Evolutionary conservation across 2,113 vertebrate species (phyloP).

Genomic region (Esox niger): DNA sequence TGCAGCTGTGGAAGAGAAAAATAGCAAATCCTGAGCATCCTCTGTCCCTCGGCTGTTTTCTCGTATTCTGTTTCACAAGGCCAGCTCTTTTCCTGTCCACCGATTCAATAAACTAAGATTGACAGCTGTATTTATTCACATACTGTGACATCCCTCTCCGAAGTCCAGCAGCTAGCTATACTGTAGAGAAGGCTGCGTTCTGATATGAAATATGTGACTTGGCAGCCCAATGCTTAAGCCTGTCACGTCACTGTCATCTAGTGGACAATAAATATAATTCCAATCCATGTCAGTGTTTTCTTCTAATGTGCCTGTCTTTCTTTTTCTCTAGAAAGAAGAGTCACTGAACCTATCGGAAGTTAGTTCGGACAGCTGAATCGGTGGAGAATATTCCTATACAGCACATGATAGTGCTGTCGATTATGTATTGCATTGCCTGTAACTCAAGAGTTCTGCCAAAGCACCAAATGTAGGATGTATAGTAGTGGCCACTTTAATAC

Average conservation of each 20-base stretch:
- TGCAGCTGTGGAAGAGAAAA: neutral
- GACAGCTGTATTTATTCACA: constrained; percentile 1
- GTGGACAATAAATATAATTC: neutral
- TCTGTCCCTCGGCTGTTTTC: neutral
- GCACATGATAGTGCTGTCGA: neutral
- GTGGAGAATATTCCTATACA: neutral
- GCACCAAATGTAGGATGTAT: neutral
- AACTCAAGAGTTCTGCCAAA: neutral
- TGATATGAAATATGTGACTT: too few relatives aligned
- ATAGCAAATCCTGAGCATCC: neutral
- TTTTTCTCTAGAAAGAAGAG: constrained; percentile 67
- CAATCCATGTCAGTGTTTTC: neutral
- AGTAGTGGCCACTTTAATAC: neutral
- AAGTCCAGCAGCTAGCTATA: too few relatives aligned
- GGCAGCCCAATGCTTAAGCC: neutral
- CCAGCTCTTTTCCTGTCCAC: constrained; percentile 5
- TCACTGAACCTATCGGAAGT: constrained; percentile 4
- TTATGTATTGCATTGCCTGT: neutral
- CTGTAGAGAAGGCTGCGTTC: too few relatives aligned
- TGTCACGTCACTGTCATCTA: neutral
- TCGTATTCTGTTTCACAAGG: neutral
- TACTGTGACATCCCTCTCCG: neutral
- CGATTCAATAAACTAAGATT: neutral
- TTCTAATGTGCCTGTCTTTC: neutral
- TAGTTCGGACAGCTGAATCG: constrained; percentile 46